These are phyloP conservation scores for Epirrita christyi DNA, from an alignment of 2,888 invertebrate species.

Conservation along the genomic window DNA sequence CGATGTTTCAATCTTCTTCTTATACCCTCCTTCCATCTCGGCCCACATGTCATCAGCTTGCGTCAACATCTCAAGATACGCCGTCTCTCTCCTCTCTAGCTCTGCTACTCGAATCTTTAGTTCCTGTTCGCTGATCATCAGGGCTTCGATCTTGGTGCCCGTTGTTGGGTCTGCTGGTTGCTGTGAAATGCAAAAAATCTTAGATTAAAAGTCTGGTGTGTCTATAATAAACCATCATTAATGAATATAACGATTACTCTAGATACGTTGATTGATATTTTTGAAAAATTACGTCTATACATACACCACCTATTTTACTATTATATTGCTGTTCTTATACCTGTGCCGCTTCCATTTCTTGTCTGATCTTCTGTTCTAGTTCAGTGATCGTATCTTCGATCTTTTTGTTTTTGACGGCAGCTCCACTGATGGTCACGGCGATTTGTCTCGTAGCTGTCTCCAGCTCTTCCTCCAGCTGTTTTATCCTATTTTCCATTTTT, in stretches of 20 bases:
- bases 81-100: constrained; percentile 86
- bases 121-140: constrained; percentile 83
- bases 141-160: constrained; percentile 59
- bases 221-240: too few species aligned
- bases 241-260: too few species aligned
- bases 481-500: constrained; percentile 55
- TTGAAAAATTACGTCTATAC: too few species aligned
- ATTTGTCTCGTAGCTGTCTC: constrained; percentile 62
- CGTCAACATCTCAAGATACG: constrained; percentile 89
- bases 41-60: constrained; percentile 90
- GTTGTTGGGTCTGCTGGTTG: constrained; percentile 57
- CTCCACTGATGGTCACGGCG: constrained; percentile 52
- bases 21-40: constrained; percentile 87
- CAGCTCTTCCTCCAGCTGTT: constrained; percentile 62
- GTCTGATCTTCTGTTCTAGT: constrained; percentile 57
- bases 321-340: too few species aligned
- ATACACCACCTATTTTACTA: too few species aligned
- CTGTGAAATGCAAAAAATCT: constrained; percentile 28
- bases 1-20: constrained; percentile 83
- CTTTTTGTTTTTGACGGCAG: constrained; percentile 58
- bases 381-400: constrained; percentile 62
- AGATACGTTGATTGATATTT: too few species aligned
- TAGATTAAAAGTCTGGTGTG: too few species aligned
- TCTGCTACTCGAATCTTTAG: constrained; percentile 86
- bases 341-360: constrained; percentile 55